Base-by-base conservation (phyloP, 2,888 invertebrate genomes). In the Melikaiella ostensackeni region DNA sequence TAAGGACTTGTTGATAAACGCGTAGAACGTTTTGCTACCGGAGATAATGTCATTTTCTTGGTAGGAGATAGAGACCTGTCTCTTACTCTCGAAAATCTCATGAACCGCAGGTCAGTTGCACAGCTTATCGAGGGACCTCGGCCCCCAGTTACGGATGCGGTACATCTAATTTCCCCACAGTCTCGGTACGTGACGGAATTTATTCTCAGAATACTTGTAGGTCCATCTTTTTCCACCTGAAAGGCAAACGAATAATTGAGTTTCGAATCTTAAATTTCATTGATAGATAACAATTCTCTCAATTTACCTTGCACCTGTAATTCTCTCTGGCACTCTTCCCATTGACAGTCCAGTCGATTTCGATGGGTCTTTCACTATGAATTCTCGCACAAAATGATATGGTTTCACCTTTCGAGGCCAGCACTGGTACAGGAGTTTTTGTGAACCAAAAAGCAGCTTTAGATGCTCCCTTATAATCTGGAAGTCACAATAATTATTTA, bases 151-250 rank as follows among this genome's bases (percentile, higher is more conserved):
- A 86, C 82, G 16, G 84, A 84, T 6, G 86, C 90, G 63, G 90
- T 91, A 79, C 93, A 91, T 50, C 92, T 91, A 79, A 93, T 88
- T 83, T 92, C 92, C 1, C 93, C 93, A 75, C 92, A 92, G 38
- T 94, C 93, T 13, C 91, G 89, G 79, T 93, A 92, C 84, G 93
- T 92, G 81, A 94, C 93, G 84, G 93, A 92, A 79, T 92, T 90
- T 86, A 95, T 93, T 89, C 93, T 93, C 82, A 95, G 92, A 85
- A 94, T 92, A 87, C 92, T 93, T 84, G 93, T 92, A 87, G 93
- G 93, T 86, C 89, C 91, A 82, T 92, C 91, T 84, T 91, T 91
- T 85, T 93, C 92, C 82, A 93, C 89, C 93, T 93, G 87, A 11
- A 76, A 77, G 21, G 3, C 4, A 75, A 24, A 59, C 9, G 4